A percentile compares a stretch with the other conserved stretches of the same genome.
Conservation (phyloP, 1,140 invertebrate genomes). For the Bombus soroeensis region DNA sequence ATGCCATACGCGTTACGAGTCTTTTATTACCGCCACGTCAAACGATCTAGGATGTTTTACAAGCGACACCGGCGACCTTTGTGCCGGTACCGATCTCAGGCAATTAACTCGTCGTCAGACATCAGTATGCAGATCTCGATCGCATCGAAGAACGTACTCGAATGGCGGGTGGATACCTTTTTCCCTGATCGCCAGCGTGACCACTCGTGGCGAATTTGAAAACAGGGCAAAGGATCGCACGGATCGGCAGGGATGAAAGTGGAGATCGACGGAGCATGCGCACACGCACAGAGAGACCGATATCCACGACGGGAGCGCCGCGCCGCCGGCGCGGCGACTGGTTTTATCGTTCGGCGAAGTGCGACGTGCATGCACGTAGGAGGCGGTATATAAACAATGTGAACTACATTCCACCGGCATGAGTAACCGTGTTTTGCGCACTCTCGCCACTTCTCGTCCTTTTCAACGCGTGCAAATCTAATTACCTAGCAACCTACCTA, state of each 20-base stretch:
- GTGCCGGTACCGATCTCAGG: neutral
- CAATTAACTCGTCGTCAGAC: neutral
- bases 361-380: constrained; percentile 50
- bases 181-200: neutral
- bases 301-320: constrained; percentile 33
- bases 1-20: neutral
- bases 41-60: constrained; percentile 6
- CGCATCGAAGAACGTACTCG: neutral
- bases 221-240: neutral
- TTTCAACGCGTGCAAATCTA: constrained; percentile 50
- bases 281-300: neutral
- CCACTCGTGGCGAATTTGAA: constrained; percentile 2
- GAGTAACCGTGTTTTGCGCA: constrained; percentile 60
- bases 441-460: constrained; percentile 57
- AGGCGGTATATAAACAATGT: constrained; percentile 65
- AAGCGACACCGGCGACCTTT: constrained; percentile 1
- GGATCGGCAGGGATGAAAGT: constrained; percentile 42
- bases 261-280: neutral
- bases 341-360: constrained; percentile 54
- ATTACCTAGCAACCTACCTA: constrained; percentile 55
- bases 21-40: neutral
- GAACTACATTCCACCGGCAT: constrained; percentile 65
- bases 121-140: constrained; percentile 22
- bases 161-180: neutral
- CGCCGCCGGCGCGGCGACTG: constrained; percentile 12